phyloP scores from a whole-genome alignment of 2,113 vertebrate species.

The Chionodraco myersi region DNA sequence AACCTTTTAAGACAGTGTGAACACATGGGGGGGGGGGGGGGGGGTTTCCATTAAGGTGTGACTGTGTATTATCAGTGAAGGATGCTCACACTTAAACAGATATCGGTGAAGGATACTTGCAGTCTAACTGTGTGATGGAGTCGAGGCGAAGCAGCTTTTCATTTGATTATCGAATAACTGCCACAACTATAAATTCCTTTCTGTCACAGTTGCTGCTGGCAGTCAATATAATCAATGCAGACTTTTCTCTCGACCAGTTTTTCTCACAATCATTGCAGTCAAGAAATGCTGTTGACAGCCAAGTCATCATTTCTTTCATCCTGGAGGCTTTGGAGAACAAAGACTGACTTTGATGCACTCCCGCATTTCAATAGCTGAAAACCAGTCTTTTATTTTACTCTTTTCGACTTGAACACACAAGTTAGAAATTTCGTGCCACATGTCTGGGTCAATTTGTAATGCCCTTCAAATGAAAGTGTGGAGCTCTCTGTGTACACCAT shows the following conservation, averaged over 20 bases:
- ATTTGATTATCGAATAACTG: conserved; percentile 37
- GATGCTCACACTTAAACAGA: conserved; percentile 7
- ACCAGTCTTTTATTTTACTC: conserved; percentile 20
- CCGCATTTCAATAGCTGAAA: conserved; percentile 18
- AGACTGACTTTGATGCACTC: conserved; percentile 11
- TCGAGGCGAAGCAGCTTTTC: conserved; percentile 18
- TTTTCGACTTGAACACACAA: conserved; percentile 20
- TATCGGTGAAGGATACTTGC: conserved; percentile 16
- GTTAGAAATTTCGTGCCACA: conserved; percentile 10
- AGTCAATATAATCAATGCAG: conserved; percentile 55
- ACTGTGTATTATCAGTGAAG: conserved; percentile 14
- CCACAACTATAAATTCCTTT: conserved; percentile 40
- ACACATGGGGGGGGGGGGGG: not conserved
- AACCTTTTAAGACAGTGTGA: not conserved
- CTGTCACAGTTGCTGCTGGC: conserved; percentile 26
- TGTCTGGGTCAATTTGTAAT: conserved; percentile 28
- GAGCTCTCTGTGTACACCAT: conserved; percentile 18
- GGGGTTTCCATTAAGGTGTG: conserved; percentile 12
- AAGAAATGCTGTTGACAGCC: conserved; percentile 23
- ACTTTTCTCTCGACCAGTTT: conserved; percentile 48
- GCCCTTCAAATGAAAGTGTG: conserved; percentile 38
- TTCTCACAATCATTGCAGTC: conserved; percentile 22
- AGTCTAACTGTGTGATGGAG: conserved; percentile 12
- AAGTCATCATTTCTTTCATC: conserved; percentile 55
- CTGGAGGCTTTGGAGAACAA: conserved; percentile 34